Base-by-base conservation (phyloP, 2,113 vertebrate species). In the Gopherus evgoodei region DNA sequence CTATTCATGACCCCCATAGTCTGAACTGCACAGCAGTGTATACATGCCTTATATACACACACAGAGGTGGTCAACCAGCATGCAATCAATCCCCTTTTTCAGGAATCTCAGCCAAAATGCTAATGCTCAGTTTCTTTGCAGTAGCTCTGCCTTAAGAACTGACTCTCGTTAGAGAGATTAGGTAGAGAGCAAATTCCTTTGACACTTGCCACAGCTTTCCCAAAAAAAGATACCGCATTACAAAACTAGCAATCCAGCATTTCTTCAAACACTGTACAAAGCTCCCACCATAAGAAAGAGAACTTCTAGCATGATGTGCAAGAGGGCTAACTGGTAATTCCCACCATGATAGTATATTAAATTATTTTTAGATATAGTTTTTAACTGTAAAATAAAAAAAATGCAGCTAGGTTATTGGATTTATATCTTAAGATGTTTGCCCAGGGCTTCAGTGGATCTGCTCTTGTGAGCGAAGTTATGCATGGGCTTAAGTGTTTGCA, bases 291-390 rank as follows among this genome's bases (percentile, higher is more conserved):
- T 78, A 82, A 11, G 8, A 17, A 47, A 29, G 22, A 78, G 42
- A 27, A 14, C 24, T 62, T 44, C 84, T 1, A 53, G 78, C 1
- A 69, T 1, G 1, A 11, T 25, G 82, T 96, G 1, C 84, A 91
- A 97, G 79, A 97, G 96, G 94, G 96, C 95, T 96, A 97, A 81
- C 96, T 96, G 93, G 85, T 84, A 96, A 92, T 65, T 95, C 35
- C 50, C 42, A 50, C 12, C 42, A 90, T 57, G 91, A 94, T 50
- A 47, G 84, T 56, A 82, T 13, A 49, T 22, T 16, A 50, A 11
- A 38, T 4, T 16, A n/a, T 65, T 75, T 90, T 52, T 3, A 75
- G 65, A 44, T 21, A 8, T 57, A 49, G 75, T 16, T 90, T n/a
- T 24, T 75, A 76, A 76, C 42, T 25, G 35, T 69, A 75, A 75